Evolutionary conservation across 2,888 invertebrate species (phyloP).

Genomic region (Lycophotia porphyrea): DNA sequence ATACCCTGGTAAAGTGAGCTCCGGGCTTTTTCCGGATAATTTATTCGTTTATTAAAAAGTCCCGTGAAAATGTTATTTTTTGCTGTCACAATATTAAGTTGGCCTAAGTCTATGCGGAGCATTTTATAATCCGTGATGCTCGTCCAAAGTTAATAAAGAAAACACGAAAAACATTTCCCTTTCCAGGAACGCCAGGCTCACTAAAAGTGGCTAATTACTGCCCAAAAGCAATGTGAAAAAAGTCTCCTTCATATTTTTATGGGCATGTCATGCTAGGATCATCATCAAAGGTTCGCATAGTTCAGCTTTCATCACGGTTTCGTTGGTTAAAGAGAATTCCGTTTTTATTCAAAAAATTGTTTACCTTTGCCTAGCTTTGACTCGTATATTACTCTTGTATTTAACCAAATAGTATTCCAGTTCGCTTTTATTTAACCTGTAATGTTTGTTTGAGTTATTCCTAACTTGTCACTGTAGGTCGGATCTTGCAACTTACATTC

Average conservation of each 20-base stretch:
- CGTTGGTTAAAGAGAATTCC: slow-evolving; percentile 41
- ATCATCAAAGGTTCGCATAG: slow-evolving; percentile 60
- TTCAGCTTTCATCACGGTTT: slow-evolving; percentile 51
- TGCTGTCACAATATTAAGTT: slow-evolving; percentile 52
- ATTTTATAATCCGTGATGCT: slow-evolving; percentile 44
- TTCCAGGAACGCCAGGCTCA: slow-evolving; percentile 29
- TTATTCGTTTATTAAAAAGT: slow-evolving; percentile 63
- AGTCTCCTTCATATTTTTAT: slow-evolving; percentile 48
- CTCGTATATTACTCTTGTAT: slow-evolving; percentile 21
- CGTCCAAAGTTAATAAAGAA: slow-evolving; percentile 57
- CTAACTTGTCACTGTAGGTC: too few relatives aligned
- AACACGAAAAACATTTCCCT: slow-evolving; percentile 52
- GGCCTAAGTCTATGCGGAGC: slow-evolving; percentile 20
- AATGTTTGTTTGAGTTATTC: too few relatives aligned
- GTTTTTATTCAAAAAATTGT: slow-evolving; percentile 44
- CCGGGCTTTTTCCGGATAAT: slow-evolving; percentile 66
- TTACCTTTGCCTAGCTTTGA: slow-evolving; percentile 40
- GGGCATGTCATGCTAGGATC: slow-evolving; percentile 46
- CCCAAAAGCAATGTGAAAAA: slow-evolving; percentile 50
- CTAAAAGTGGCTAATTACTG: slow-evolving; percentile 61
- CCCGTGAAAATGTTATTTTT: slow-evolving; percentile 39
- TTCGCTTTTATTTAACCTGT: too few relatives aligned
- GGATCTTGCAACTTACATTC: too few relatives aligned
- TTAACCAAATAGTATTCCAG: slow-evolving; percentile 25
- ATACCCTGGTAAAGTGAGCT: slow-evolving; percentile 69